phyloP scores from a whole-genome alignment of 2,797 vertebrate genomes.

The Neopelma chrysocephalum region DNA sequence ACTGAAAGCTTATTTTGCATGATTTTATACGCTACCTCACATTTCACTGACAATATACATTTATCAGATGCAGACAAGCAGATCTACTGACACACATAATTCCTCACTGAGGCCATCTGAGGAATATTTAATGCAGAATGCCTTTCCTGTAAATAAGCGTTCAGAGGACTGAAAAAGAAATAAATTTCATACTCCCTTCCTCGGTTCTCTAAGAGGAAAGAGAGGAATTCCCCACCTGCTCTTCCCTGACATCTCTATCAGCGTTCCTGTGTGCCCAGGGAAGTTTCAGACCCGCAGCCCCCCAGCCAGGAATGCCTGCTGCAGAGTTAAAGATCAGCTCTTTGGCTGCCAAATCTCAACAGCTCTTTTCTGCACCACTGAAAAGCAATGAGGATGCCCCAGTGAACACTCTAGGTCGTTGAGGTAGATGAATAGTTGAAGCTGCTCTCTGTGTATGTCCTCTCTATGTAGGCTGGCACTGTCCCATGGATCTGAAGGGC shows the following conservation, averaged over 20 bases:
- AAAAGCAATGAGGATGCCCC: conserved; percentile 9
- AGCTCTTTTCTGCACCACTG: conserved; percentile 39
- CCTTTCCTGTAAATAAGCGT: not conserved
- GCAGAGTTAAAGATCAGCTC: conserved; percentile 19
- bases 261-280: not conserved
- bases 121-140: not conserved
- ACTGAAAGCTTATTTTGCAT: conserved; percentile 2
- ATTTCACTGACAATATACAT: conserved; percentile 22
- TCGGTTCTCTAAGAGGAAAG: not conserved
- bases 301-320: not conserved
- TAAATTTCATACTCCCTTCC: not conserved
- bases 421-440: conserved; percentile 18
- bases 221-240: conserved; percentile 2
- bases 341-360: conserved; percentile 22
- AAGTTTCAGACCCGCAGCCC: not conserved
- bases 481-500: not conserved
- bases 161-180: not conserved
- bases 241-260: conserved; percentile 36
- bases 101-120: not conserved
- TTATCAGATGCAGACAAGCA: conserved; percentile 44
- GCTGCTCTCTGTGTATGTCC: not conserved
- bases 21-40: not conserved
- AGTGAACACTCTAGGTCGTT: not conserved
- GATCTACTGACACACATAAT: conserved; percentile 14
- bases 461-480: not conserved